Conservation (phyloP, 2,888 invertebrate genomes). For the Seira musarum region DNA sequence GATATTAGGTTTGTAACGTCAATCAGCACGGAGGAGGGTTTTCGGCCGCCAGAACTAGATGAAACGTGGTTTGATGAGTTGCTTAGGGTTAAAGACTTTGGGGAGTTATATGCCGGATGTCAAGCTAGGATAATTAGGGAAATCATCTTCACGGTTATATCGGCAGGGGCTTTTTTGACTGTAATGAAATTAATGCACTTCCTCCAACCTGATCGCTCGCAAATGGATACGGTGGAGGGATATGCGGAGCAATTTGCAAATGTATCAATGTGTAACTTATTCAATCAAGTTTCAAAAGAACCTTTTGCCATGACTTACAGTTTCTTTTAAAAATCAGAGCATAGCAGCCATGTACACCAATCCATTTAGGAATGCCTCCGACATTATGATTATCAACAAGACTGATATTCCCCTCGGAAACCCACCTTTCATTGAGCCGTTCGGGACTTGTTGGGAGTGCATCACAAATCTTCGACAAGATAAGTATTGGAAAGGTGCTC, state of each 20-base stretch:
- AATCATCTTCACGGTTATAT: constrained; percentile 12
- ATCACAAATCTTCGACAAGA: constrained; percentile 83
- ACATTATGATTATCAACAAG: constrained; percentile 52
- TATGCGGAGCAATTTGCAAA: constrained; percentile 18
- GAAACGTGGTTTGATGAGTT: constrained; percentile 34
- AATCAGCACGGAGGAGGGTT: constrained; percentile 8
- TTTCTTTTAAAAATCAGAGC: too few relatives aligned
- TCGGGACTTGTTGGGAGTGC: constrained; percentile 85
- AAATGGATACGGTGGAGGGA: constrained; percentile 20
- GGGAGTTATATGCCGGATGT: constrained; percentile 35
- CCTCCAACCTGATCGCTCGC: neutral
- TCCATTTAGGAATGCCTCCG: constrained; percentile 34
- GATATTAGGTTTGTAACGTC: too few relatives aligned
- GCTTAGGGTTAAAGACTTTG: neutral
- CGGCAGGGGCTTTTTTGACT: constrained; percentile 3
- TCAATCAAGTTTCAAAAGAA: too few relatives aligned
- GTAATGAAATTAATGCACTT: constrained; percentile 25
- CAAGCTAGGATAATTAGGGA: constrained; percentile 21
- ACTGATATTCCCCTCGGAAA: constrained; percentile 78
- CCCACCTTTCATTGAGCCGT: constrained; percentile 88
- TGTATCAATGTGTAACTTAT: too few relatives aligned
- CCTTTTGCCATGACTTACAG: too few relatives aligned
- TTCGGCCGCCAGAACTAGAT: constrained; percentile 19
- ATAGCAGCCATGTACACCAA: constrained; percentile 71
- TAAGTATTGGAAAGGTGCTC: constrained; percentile 87